Evolutionary conservation across 2,113 vertebrate genomes (phyloP), one percentile per base, ranked within the genome.

Genomic region (Zapornia atra): DNA sequence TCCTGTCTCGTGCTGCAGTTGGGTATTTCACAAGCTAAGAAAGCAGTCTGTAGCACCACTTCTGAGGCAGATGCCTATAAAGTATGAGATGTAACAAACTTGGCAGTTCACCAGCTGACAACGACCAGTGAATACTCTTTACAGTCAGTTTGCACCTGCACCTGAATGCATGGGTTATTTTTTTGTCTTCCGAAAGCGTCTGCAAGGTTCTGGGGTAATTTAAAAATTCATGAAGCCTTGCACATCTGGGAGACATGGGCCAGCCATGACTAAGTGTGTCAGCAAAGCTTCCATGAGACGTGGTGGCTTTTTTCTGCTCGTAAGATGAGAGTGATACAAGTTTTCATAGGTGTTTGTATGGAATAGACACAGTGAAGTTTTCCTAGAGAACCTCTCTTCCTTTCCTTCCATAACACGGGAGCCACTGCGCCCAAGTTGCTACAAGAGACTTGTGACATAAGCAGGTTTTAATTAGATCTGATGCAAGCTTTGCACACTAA

Each of bases 231-330:
- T 19, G 4, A 54, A 88, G 31, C 40, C 36, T 69, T 28, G 24
- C 18, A 16, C 3, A 1, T 4, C 13, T 15, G 22, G 5, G 3
- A 50, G 34, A 11, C 5, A 4, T 11, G n/a, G 8, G 61, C 24
- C 19, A 86, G 34, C 11, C 33, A 9, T 19, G 25, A 19, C 16
- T 71, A 59, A 42, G 13, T 16, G 17, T 61, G n/a, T 77, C 54
- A 88, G 68, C 25, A 88, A 77, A 57, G 4, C 11, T 63, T 56
- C 15, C 15, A 13, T 0, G 1, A 56, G 46, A 61, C 17, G 14
- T 10, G 9, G 11, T 36, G 22, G 6, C 8, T 40, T 86, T 6
- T 56, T 86, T 72, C 57, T 76, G n/a, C 24, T 75, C 0, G 0
- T 16, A 46, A 56, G 48, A 60, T 9, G 8, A 76, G 5, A 4